Evolutionary conservation across 2,113 vertebrate species (phyloP), one percentile per base, ranked within the genome.

Genomic region (Gymnorhina tibicen): DNA sequence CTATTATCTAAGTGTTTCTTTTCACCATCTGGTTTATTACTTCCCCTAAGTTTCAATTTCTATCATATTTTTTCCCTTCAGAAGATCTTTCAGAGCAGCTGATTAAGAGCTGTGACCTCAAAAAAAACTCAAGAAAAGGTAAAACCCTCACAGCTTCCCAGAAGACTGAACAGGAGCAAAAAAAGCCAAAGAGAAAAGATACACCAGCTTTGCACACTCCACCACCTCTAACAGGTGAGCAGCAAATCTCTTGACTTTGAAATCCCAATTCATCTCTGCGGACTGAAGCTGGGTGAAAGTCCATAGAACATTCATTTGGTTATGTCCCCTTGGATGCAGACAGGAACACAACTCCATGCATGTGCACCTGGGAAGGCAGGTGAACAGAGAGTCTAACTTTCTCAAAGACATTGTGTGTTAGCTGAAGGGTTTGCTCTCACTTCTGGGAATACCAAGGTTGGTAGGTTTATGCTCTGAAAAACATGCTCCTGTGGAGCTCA

Each of bases 111-210:
- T 98, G 98, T 85, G 98, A 98, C 66, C 94, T 98, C 49, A 98
- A 98, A 93, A 98, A 97, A 94, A 98, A 94, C 37, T 66, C 97
- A 95, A 97, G 94, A 76, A 97, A 97, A 94, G 96, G 89, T 33
- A 95, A 98, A 97, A 80, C 94, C 44, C 23, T 56, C 9, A 85
- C 94, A 39, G 73, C 95, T 30, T 86, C 97, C 37, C 97, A 97
- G 64, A 98, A 96, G 56, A 94, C 93, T 39, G 98, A 98, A 30
- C 96, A 97, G 64, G 98, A 98, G 23, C 98, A 98, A 89, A 99
- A 99, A 95, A 99, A 99, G 67, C 99, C 99, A 52, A 98, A 98
- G 72, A 98, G 99, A 83, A 99, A 99, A 98, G 99, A 99, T 77
- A 99, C 99, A 9, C 99, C 99, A 0, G 98, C 99, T 24, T 93